Evolutionary conservation across 2,888 invertebrate genomes (phyloP), one percentile per base, ranked within the genome.

Genomic region (Diadegma fenestrale): DNA sequence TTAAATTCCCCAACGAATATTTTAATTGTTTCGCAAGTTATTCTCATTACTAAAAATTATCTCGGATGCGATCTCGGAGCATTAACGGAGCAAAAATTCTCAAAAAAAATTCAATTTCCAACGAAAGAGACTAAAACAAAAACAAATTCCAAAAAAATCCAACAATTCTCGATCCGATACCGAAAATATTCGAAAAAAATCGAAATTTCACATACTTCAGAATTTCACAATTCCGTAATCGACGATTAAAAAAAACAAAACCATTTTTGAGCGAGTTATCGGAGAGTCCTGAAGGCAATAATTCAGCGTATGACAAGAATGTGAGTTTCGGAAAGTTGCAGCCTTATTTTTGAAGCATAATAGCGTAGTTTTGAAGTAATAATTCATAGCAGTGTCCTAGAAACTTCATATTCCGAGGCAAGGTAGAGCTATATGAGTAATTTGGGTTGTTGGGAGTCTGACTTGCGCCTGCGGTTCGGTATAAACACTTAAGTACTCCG

Each of bases 381-480:
- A 77, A 51, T 77, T 77, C 76, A 77, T 45, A 26, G n/a, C 17
- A 37, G 48, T 77, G 76, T 30, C 51, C 76, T 77, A 77, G 76
- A 71, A 71, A 71, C 51, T 71, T 71, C 71, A n/a, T 37, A 37
- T 64, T 64, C 37, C 45, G 22, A 58, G 58, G 45, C 30, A 75
- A 48, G 61, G 14, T 54, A 33, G 8, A 45, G 3, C 26, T 69
- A 51, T 66, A 33, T 51, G 64, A 66, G 54, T 51, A 63, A 76
- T 76, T 76, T 64, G 76, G 76, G 63, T 48, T 64, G 45, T 22
- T 64, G 76, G 58, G 66, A 48, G 33, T 77, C 43, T 12, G 61
- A 69, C 41, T 76, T 69, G 82, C 37, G 82, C 37, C 66, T 82
- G 82, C 66, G 71, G 80, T 80, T 80, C 80, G 72, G 78, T 77